Evolutionary conservation across 2,113 vertebrate species (phyloP), one percentile per base, ranked within the genome.

Genomic region (Triplophysa siluroides): DNA sequence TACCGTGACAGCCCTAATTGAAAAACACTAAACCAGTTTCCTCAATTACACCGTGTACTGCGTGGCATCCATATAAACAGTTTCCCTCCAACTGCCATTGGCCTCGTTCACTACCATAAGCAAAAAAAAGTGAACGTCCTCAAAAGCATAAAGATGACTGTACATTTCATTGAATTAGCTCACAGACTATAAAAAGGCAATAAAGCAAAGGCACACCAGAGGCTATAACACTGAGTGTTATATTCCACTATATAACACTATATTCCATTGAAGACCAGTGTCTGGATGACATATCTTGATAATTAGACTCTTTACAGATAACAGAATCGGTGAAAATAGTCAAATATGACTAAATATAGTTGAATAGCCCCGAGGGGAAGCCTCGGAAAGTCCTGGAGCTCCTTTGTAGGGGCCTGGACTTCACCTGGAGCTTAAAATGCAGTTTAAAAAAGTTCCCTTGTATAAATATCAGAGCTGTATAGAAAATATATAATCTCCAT

Each of bases 11-110:
- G 56, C 82, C 47, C 76, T 84, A 85, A 87, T 82, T 69, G 33
- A 84, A 78, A 66, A 84, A 81, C 41, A 29, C 66, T 81, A 83
- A 91, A 83, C 33, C 74, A 47, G 33, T 74, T 85, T 86, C 81
- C 70, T 84, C 65, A 65, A 71, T 52, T 62, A 73, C 67, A 84
- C 71, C 77, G 76, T 33, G 61, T 29, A 72, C 23, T 47, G 45
- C 52, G 52, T 58, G 16, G 18, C 61, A 21, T 78, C 19, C 45
- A 26, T 83, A 41, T 41, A 58, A 72, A 72, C 69, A 58, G 19
- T 10, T 45, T 9, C 14, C 8, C 47, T 60, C 45, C 56, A 71
- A 66, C 33, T 6, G 18, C 69, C 29, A 24, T 38, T 26, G 73
- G 70, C 71, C 23, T 60, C 21, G 33, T 16, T 21, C 63, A 60